Evolutionary conservation across 1,140 invertebrate genomes (phyloP), one percentile per base, ranked within the genome.

Genomic region (Anastrepha obliqua): DNA sequence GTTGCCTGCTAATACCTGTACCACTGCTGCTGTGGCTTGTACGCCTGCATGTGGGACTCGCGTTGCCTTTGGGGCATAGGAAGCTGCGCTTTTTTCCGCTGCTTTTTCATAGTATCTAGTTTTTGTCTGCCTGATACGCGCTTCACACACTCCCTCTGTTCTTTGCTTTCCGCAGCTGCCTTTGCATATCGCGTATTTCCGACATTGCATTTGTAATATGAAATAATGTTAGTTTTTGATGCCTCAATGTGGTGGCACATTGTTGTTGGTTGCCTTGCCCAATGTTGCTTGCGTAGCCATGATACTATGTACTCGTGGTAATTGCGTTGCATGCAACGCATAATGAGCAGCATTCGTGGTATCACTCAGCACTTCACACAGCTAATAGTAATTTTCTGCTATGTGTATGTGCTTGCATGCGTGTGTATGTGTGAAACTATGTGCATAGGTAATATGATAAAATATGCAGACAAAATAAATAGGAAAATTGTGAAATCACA

Each of bases 321-420:
- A 81, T 81, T 81, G n/a, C 74, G n/a, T 81, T 81, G 74, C 51
- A 51, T 81, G 74, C 74, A 81, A 55, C n/a, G 70, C 70, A 74
- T 74, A 74, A 74, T 74, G 70, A 74, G 70, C 39, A 74, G 44
- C n/a, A 81, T 55, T 29, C 8, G 44, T 29, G 47, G 15, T 42
- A 55, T 55, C 51, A 55, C 8, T 4, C 47, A n/a, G 47, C 51
- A n/a, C 7, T 67, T 67, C 7, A 39, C 29, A 55, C 6, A n/a
- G 9, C 74, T 55, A 81, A 81, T 55, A 29, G 74, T 3, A 81
- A 81, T n/a, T 17, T 47, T 74, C 15, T 39, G 2, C 67, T 42
- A 74, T 74, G 9, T 42, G 15, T 2, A 11, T 17, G n/a, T 62
- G 60, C 15, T 1, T 17, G 13, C 15, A 2, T n/a, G 60, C 2